phyloP scores from a whole-genome alignment of 2,113 vertebrate genomes.

The Eulemur macaco region DNA sequence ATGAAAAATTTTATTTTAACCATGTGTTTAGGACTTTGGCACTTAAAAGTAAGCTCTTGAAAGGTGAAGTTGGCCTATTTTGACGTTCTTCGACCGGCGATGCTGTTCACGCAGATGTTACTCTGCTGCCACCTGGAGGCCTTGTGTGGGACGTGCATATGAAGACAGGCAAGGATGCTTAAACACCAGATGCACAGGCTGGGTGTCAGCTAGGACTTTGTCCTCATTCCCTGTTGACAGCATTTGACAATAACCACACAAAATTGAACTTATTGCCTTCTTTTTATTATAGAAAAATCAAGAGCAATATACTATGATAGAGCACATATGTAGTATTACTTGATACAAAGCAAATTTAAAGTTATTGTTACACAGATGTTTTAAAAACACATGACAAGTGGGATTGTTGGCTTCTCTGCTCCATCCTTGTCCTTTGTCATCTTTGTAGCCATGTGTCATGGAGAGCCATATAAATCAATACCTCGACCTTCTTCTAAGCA shows the following conservation, averaged over 20 bases:
- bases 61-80: background rate
- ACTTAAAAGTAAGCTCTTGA: background rate
- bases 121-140: constrained; percentile 70
- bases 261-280: background rate
- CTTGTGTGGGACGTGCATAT: background rate
- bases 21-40: background rate
- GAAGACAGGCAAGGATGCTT: background rate
- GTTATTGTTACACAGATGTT: background rate
- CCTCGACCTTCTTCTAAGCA: background rate
- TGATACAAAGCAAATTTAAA: background rate
- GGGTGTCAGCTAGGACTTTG: background rate
- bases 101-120: background rate
- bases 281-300: background rate
- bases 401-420: background rate
- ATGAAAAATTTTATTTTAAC: background rate
- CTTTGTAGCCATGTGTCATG: fast-evolving
- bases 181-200: background rate
- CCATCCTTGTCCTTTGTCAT: background rate
- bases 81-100: fast-evolving
- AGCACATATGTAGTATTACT: background rate
- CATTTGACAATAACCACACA: background rate
- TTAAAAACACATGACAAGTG: background rate
- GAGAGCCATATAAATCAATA: background rate
- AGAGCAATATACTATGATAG: background rate
- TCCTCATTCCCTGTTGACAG: background rate